A percentile compares a stretch with the other conserved stretches of the same genome.
phyloP scores from a whole-genome alignment of 30 jellyfish, hydroid and myxozoan species.

The Mastigias papua region DNA sequence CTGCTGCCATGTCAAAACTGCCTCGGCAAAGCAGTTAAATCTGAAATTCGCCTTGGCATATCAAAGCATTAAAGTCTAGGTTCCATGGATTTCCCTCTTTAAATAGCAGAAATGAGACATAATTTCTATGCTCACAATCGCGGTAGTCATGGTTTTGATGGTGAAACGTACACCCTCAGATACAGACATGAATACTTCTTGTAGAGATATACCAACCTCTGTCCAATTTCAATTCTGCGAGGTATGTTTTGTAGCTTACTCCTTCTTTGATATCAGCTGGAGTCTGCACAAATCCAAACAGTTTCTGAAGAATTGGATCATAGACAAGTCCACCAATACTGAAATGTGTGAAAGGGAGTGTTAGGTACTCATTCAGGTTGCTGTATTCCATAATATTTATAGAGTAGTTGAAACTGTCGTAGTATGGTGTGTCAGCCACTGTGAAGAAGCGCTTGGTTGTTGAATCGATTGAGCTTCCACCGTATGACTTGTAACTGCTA shows the following conservation, averaged over 20 bases:
- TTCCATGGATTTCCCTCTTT: no score
- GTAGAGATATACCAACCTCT: slow-evolving; percentile 24
- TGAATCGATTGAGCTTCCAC: slow-evolving; percentile 48
- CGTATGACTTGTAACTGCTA: slow-evolving; percentile 38
- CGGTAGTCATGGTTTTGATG: no score
- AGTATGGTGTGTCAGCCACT: slow-evolving; percentile 36
- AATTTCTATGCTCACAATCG: no score
- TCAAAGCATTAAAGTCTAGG: no score
- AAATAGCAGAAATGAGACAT: no score
- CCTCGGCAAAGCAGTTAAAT: no score
- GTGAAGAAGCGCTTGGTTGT: slow-evolving; percentile 32
- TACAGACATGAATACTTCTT: no score
- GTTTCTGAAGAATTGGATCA: neutral
- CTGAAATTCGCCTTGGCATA: no score
- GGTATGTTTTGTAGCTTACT: slow-evolving; percentile 32
- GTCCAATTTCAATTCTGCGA: slow-evolving; percentile 18
- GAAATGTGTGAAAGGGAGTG: slow-evolving; percentile 23
- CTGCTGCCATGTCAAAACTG: no score
- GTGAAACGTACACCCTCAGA: no score
- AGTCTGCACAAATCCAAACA: slow-evolving; percentile 40
- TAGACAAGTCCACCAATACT: slow-evolving; percentile 50
- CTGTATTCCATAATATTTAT: slow-evolving; percentile 33
- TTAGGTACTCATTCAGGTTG: neutral
- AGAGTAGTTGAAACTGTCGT: slow-evolving; percentile 34
- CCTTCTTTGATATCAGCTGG: slow-evolving; percentile 37